Base-by-base conservation (phyloP, 2,888 invertebrate genomes). In the Lordiphosa andalusiaca region DNA sequence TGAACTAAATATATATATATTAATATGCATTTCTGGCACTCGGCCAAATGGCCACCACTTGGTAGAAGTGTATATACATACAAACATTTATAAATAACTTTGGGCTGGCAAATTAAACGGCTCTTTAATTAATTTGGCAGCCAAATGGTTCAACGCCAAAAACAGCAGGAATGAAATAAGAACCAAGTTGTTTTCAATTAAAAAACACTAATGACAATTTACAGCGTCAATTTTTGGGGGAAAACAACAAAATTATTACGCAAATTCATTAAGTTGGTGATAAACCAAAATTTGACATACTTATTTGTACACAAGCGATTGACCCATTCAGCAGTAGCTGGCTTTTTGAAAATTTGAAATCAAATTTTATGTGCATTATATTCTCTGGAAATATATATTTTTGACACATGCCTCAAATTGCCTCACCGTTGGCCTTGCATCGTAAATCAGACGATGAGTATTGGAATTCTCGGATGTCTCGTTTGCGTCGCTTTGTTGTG, bases 371-470 rank as follows among this genome's bases (percentile, higher is more conserved):
- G 56, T 46, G 50, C 40, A 67, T 52, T 33, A 52, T 72, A 64
- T 61, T 50, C 62, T 33, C 33, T 40, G 66, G 66, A 61, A 73
- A 53, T 7, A n/a, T 67, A 16, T 16, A n/a, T n/a, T n/a, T 74
- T 68, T 50, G 60, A 74, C 69, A 74, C 60, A 63, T 67, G 54
- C 54, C 56, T 53, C 67, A 54, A 72, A 73, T 66, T 68, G 64
- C 61, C 52, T 16, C 64, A 37, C 16, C 44, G 59, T 44, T 67
- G 54, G 54, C 48, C 39, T 71, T 73, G 74, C 62, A 67, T 61
- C 74, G 59, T 73, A 74, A 74, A 74, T 74, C 71, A 73, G 21
- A 25, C 47, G 37, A 38, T 44, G 10, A 21, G 13, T 23, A n/a
- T 37, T 19, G n/a, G 36, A 9, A 16, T 21, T 6, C 9, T 6